Base-by-base conservation (phyloP, 1,140 invertebrate genomes). In the Bombus impatiens region DNA sequence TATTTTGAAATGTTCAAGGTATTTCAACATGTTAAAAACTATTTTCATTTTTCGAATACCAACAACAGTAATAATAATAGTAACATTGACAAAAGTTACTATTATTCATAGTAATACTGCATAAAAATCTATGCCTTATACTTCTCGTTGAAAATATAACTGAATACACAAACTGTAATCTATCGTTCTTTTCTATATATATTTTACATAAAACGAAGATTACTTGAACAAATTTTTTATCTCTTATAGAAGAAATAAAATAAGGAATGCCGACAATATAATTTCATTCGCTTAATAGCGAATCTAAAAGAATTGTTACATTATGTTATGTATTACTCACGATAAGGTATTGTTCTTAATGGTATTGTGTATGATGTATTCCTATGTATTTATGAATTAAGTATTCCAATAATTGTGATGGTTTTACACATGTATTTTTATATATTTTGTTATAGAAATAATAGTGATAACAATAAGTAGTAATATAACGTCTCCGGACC, bases 321-420 rank as follows among this genome's bases (percentile, higher is more conserved):
- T 72, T 72, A 70, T 28, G 4, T 80, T 57, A 9, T 84, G 37
- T n/a, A 37, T 70, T 15, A 35, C 25, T 71, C 22, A 32, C 3
- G 5, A 59, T 42, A 59, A n/a, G 42, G 15, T 47, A 68, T 70
- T 42, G 47, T 53, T 53, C 47, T 22, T 53, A 53, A n/a, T 65
- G 15, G n/a, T 25, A 1, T 68, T 78, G 59, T 53, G 18, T 53
- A 22, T 22, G 5, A 53, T 22, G 1, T 53, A 53, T 53, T 22
- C 18, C 6, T 53, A 22, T 70, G 22, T 59, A 67, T 78, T 78
- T 42, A 75, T 32, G 65, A 47, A 80, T 75, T 82, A 70, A 71
- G 79, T 67, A 84, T 86, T 89, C 71, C 35, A 79, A 85, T 84
- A 25, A 83, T 88, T 89, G 81, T 87, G 53, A 90, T 89, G 68